Conservation (phyloP, 2,113 vertebrate genomes). For the Oryzias javanicus region DNA sequence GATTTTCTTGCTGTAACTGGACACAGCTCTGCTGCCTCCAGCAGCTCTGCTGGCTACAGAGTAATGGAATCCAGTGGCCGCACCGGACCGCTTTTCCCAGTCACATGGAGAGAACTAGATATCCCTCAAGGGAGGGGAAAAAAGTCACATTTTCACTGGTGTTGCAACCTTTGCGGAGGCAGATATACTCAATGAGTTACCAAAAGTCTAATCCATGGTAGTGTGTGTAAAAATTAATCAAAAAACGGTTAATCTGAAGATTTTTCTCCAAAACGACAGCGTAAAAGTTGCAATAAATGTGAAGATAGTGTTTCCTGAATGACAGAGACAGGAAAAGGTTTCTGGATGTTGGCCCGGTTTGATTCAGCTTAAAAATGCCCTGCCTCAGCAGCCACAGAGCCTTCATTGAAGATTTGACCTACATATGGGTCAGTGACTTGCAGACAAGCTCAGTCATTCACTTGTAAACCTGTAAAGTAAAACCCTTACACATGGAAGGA, state of each 20-base stretch:
- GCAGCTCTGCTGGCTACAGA: constrained; percentile 45
- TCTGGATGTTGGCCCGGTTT: neutral
- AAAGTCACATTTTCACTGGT: constrained; percentile 57
- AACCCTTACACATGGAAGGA: constrained; percentile 9
- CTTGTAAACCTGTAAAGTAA: constrained; percentile 26
- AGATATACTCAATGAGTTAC: neutral
- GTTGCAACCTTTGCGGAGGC: constrained; percentile 28
- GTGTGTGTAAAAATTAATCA: too few relatives aligned
- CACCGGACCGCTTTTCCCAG: constrained; percentile 16
- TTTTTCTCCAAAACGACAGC: neutral
- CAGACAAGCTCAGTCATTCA: constrained; percentile 4
- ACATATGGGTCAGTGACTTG: constrained; percentile 10
- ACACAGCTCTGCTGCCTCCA: constrained; percentile 39
- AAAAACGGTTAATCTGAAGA: neutral
- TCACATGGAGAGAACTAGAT: constrained; percentile 69
- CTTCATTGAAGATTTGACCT: constrained; percentile 23
- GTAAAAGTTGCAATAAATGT: neutral
- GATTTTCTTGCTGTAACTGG: constrained; percentile 59
- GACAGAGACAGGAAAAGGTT: neutral
- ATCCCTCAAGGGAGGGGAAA: constrained; percentile 42
- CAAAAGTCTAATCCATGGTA: too few relatives aligned
- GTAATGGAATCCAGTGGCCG: constrained; percentile 56
- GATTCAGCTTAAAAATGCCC: neutral
- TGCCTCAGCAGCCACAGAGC: neutral
- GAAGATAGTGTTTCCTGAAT: neutral